Conservation (phyloP, 1,140 invertebrate genomes). For the Centruroides vittatus region DNA sequence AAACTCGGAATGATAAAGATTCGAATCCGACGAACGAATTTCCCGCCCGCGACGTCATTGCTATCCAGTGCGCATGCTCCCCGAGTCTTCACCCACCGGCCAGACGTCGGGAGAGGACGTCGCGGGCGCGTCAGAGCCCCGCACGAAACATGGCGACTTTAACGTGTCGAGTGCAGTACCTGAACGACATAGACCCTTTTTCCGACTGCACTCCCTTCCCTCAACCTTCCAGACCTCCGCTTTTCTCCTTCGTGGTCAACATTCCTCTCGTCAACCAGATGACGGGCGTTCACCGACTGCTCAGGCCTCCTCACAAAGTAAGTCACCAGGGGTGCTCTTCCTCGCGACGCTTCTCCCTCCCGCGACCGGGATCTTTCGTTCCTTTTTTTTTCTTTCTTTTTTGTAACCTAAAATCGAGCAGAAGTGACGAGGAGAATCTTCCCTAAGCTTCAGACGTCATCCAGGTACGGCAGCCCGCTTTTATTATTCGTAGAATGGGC, state of each 20-base stretch:
- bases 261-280: constrained; percentile 90
- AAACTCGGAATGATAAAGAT: too few species aligned
- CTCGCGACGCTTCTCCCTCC: background rate
- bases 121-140: too few species aligned
- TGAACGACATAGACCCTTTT: constrained; percentile 95
- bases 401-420: background rate
- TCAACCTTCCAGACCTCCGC: constrained; percentile 79
- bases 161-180: constrained; percentile 85
- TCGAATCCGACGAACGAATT: too few species aligned
- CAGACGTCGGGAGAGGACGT: too few species aligned
- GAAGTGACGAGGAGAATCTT: too few species aligned
- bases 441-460: too few species aligned
- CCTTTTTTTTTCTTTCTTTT: background rate
- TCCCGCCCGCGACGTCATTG: too few species aligned
- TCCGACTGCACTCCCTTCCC: constrained; percentile 75
- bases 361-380: too few species aligned
- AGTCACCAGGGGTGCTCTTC: constrained; percentile 33
- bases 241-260: constrained; percentile 77
- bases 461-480: too few species aligned
- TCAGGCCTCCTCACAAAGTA: constrained; percentile 93
- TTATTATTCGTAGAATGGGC: too few species aligned
- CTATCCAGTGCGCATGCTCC: too few species aligned
- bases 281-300: constrained; percentile 72
- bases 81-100: too few species aligned
- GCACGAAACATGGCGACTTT: constrained; percentile 35